Base-by-base conservation (phyloP, 2,888 invertebrate species). In the Pseudococcus longispinus region DNA sequence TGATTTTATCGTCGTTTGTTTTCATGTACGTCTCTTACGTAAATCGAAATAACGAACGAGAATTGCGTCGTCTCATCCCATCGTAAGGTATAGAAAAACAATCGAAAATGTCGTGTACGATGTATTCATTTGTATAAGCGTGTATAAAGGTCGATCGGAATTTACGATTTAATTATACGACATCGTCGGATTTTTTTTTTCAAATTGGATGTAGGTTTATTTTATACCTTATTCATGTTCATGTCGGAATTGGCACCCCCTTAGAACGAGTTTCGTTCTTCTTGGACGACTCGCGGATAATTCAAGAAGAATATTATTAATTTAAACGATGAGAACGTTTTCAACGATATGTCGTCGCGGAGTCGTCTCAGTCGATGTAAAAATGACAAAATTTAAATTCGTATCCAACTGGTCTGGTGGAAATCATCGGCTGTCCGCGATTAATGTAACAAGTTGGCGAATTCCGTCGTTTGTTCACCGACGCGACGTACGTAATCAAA, bases 151-250 rank as follows among this genome's bases (percentile, higher is more conserved):
- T 32, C 74, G 74, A 74, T 11, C 74, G 18, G 13, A 74, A 74
- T 74, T 74, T 74, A 74, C 74, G 74, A 74, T 74, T 74, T 74
- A 74, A 74, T 74, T 74, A 74, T 74, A 32, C 74, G 11, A 60
- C 23, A 23, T 60, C 23, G 60, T 23, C 20, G 60, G 60, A 60
- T 23, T 60, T 60, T 60, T 23, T 60, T 60, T 60, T 20, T 60
- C 23, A 23, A 60, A 60, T 60, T 60, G 60, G 60, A 60, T 60
- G 60, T 60, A 60, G 60, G 60, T 60, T 60, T 60, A 23, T 6
- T 37, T 37, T 37, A 37, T 37, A 37, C 23, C 20, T 60, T 60
- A 51, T 60, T 4, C 23, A 60, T 9, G 60, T 51, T n/a, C 23
- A 60, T 60, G 9, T 20, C 23, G 20, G 11, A 13, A 60, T 60